Conservation (phyloP, 2,888 invertebrate species). For the Biston betularia region DNA sequence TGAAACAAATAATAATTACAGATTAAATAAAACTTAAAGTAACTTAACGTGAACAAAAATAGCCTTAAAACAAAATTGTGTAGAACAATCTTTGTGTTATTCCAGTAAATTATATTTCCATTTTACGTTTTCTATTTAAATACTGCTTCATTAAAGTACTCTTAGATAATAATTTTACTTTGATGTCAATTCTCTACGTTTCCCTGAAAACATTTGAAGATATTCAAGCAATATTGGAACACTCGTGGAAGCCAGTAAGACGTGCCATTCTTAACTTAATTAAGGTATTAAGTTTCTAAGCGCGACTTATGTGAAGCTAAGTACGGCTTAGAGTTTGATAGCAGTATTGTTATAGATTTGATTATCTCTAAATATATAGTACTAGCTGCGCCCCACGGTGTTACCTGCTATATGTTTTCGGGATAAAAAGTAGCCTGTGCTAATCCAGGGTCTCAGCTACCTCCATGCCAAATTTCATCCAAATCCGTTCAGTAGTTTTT, state of each 20-base stretch:
- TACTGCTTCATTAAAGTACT: not conserved
- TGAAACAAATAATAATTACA: too few relatives aligned
- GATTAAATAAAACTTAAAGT: too few relatives aligned
- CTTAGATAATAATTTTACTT: not conserved
- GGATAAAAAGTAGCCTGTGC: too few relatives aligned
- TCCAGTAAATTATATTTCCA: too few relatives aligned
- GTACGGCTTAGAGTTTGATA: constrained; percentile 25
- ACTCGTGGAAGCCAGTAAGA: constrained; percentile 34
- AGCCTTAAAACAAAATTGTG: not conserved
- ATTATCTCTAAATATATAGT: not conserved
- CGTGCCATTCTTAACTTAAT: constrained; percentile 27
- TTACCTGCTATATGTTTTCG: too few relatives aligned
- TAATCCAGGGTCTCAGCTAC: too few relatives aligned
- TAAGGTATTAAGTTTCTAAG: constrained; percentile 30
- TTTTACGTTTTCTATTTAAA: too few relatives aligned
- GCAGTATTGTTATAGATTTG: constrained; percentile 18
- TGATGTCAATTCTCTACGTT: not conserved
- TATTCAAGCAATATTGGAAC: constrained; percentile 4
- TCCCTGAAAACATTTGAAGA: not conserved
- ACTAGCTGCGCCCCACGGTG: too few relatives aligned
- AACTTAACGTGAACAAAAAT: too few relatives aligned
- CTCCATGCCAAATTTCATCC: too few relatives aligned
- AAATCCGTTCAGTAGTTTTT: too few relatives aligned
- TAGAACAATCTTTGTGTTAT: too few relatives aligned
- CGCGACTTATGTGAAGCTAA: constrained; percentile 26